These are phyloP conservation scores for Aromia moschata DNA, from an alignment of 2,888 invertebrate species.

Conservation along the genomic window DNA sequence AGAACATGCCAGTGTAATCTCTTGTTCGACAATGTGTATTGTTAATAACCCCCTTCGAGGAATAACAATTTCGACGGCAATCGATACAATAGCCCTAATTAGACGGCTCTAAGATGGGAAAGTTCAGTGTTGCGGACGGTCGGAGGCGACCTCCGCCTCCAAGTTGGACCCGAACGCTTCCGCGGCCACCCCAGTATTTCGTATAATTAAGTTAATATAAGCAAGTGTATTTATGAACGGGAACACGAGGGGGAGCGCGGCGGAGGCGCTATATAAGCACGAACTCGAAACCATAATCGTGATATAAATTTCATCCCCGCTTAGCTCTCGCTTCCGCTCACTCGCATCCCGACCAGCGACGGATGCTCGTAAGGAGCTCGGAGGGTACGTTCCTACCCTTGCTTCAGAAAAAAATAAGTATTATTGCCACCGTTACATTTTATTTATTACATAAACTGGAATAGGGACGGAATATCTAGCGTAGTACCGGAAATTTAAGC, in stretches of 20 bases:
- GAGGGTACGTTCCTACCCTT: too few species aligned
- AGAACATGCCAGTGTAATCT: too few species aligned
- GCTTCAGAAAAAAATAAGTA: too few species aligned
- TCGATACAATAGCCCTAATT: constrained; percentile 18
- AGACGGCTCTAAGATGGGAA: constrained; percentile 23
- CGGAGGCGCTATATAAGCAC: constrained; percentile 52
- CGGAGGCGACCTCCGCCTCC: constrained; percentile 22
- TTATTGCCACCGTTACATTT: too few species aligned
- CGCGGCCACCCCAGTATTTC: constrained; percentile 35
- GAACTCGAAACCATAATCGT: constrained; percentile 57
- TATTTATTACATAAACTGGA: too few species aligned
- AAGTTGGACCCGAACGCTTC: constrained; percentile 23
- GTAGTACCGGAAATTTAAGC: too few species aligned
- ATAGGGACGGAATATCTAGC: too few species aligned
- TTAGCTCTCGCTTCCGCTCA: constrained; percentile 33
- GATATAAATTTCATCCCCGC: constrained; percentile 55
- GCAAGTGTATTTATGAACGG: constrained; percentile 47
- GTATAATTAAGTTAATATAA: constrained; percentile 48
- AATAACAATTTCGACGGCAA: constrained; percentile 12
- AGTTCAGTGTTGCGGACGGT: constrained; percentile 25
- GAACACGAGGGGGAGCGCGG: constrained; percentile 32
- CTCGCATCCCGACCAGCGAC: neutral
- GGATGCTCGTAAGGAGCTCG: too few species aligned
- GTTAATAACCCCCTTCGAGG: neutral
- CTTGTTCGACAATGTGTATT: too few species aligned